Percentiles rank a stretch among this genome's conserved stretches.
Conservation (phyloP, 92 coral and sea anemone genomes). For the Zoanthus sansibaricus region DNA sequence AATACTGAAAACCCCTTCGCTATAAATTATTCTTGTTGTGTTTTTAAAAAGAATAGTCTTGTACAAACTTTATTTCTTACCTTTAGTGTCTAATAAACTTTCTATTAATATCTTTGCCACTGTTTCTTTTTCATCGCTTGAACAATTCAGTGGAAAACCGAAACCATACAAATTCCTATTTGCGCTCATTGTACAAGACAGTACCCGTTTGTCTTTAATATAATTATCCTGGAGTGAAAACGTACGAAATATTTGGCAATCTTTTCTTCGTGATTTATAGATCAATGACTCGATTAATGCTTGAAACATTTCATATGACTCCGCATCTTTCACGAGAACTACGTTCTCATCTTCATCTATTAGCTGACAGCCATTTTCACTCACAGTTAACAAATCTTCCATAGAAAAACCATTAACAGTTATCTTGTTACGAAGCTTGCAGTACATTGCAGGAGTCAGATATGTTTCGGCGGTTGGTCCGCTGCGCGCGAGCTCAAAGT, state of each 20-base stretch:
- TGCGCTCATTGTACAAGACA: slow-evolving; percentile 25
- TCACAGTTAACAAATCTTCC: slow-evolving; percentile 17
- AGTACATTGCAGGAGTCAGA: slow-evolving; percentile 55
- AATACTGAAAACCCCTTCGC: no score
- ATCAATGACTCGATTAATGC: slow-evolving; percentile 49
- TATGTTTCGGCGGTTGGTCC: slow-evolving; percentile 9
- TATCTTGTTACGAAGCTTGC: slow-evolving; percentile 47
- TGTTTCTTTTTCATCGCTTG: slow-evolving; percentile 14
- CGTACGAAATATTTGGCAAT: neutral
- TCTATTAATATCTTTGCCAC: slow-evolving; percentile 8
- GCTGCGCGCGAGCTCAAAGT: slow-evolving; percentile 17
- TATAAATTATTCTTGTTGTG: neutral
- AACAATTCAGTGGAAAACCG: slow-evolving; percentile 10
- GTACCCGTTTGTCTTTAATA: slow-evolving; percentile 7
- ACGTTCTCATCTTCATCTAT: neutral
- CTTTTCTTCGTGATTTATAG: neutral
- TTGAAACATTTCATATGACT: slow-evolving; percentile 47
- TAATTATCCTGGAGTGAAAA: neutral
- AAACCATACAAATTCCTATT: slow-evolving; percentile 39
- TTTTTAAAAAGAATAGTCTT: neutral
- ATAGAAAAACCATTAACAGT: slow-evolving; percentile 55
- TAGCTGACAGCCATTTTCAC: neutral
- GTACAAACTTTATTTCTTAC: neutral
- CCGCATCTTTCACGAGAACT: slow-evolving; percentile 53
- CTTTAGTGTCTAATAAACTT: neutral